A percentile compares a stretch with the other conserved stretches of the same genome.
These are phyloP conservation scores for Cephus cinctus DNA, from an alignment of 1,140 invertebrate species.

Conservation along the genomic window DNA sequence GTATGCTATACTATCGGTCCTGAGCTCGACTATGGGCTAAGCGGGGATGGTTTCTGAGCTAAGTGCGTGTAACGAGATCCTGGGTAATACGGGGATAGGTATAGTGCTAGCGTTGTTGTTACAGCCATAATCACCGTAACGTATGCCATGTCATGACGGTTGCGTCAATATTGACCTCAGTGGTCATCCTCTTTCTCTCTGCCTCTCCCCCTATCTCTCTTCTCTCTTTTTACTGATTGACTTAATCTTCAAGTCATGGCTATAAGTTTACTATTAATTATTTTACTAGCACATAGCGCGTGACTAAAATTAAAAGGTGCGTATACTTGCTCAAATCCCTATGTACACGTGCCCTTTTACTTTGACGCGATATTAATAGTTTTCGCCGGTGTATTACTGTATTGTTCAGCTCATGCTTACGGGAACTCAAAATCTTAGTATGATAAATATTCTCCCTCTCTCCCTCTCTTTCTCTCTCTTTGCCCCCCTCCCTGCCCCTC, in stretches of 20 bases:
- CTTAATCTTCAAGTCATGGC: too few relatives aligned
- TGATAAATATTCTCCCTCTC: too few relatives aligned
- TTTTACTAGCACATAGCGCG: not conserved
- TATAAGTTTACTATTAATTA: too few relatives aligned
- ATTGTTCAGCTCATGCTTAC: too few relatives aligned
- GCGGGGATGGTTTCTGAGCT: too few relatives aligned
- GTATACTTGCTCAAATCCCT: not conserved
- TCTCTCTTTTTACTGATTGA: too few relatives aligned
- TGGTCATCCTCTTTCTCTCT: slow-evolving; percentile 17
- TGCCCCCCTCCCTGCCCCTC: slow-evolving; percentile 11
- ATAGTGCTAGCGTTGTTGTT: slow-evolving; percentile 29
- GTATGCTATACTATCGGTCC: too few relatives aligned
- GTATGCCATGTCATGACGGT: slow-evolving; percentile 34
- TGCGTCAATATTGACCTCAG: slow-evolving; percentile 38
- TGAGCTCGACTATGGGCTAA: too few relatives aligned
- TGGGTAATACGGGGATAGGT: slow-evolving; percentile 17
- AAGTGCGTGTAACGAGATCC: slow-evolving; percentile 38
- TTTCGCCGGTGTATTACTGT: too few relatives aligned
- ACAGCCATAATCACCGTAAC: slow-evolving; percentile 38
- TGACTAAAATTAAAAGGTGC: too few relatives aligned
- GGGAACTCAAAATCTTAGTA: too few relatives aligned
- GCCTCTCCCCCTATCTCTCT: slow-evolving; percentile 4
- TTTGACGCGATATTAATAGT: too few relatives aligned
- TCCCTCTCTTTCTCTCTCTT: not conserved
- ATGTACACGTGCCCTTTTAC: not conserved